These are phyloP conservation scores for Lycocorax pyrrhopterus DNA, from an alignment of 2,113 vertebrate genomes.

Conservation along the genomic window DNA sequence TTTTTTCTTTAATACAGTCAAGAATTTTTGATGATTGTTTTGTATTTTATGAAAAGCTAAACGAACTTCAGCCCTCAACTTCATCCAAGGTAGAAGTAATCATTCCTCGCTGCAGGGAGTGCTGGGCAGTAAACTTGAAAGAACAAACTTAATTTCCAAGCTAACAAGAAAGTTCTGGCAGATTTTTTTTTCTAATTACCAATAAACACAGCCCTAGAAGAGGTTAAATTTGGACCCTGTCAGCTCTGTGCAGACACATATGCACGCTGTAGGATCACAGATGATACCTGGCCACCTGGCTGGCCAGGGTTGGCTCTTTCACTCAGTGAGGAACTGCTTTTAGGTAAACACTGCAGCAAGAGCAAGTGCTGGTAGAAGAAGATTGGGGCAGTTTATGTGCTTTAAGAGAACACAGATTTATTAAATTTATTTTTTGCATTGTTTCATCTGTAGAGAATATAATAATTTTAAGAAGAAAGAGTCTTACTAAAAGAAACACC, in stretches of 20 bases:
- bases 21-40: background rate
- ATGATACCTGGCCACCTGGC: background rate
- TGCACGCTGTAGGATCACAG: fast-evolving
- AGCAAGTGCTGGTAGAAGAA: background rate
- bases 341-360: background rate
- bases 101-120: background rate
- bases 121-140: background rate
- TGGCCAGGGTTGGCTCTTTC: background rate
- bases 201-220: background rate
- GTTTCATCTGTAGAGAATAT: background rate
- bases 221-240: background rate
- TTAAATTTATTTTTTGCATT: background rate
- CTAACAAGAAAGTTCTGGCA: background rate
- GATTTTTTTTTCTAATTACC: background rate
- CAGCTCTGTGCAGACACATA: background rate
- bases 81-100: background rate
- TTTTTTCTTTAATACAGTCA: background rate
- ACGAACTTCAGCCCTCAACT: background rate
- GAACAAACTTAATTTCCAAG: background rate
- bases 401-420: background rate
- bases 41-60: background rate
- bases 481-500: background rate
- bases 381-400: background rate
- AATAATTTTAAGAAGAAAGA: background rate
- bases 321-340: background rate